Base-by-base conservation (phyloP, 2,113 vertebrate genomes). In the Leptobrachium leishanense region DNA sequence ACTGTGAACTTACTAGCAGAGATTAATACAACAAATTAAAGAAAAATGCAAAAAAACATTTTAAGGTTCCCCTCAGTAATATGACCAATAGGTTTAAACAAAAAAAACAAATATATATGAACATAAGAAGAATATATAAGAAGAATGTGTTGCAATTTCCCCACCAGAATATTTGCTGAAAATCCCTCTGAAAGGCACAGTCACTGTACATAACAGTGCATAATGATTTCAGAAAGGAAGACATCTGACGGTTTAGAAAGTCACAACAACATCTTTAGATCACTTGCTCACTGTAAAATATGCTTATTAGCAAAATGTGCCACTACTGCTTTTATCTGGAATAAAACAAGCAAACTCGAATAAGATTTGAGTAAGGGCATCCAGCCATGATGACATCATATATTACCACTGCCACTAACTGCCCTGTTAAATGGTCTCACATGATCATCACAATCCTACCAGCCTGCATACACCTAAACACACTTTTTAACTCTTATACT, bases 341-440 rank as follows among this genome's bases (percentile, higher is more conserved):
- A 65, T 8, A 77, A 50, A 11, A 11, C 31, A 68, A 59, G 57
- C 20, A 31, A 31, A 31, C 20, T 69, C 39, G n/a, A 71, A 1
- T n/a, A 11, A 46, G 39, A 78, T 62, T 69, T 77, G 41, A 62
- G 41, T 69, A 50, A 70, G 55, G 68, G 68, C 54, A 62, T 43
- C 43, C 55, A 40, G 76, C 76, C 76, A 78, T 54, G 42, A 77
- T 77, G 41, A 71, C 76, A 78, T 79, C 76, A 72, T 55, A 8
- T 15, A n/a, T 20, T 65, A 70, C 68, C 68, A 12, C n/a, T 73
- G 54, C 40, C 71, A 73, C 43, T 73, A 6, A 59, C 43, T 73
- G 13, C 13, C 57, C 20, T 53, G 68, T 62, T 79, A 79, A 72
- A 57, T 72, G 76, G 68, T 68, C 68, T 59, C 76, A 72, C 70